Evolutionary conservation across 2,113 vertebrate genomes (phyloP), one percentile per base, ranked within the genome.

Genomic region (Panthera leo): DNA sequence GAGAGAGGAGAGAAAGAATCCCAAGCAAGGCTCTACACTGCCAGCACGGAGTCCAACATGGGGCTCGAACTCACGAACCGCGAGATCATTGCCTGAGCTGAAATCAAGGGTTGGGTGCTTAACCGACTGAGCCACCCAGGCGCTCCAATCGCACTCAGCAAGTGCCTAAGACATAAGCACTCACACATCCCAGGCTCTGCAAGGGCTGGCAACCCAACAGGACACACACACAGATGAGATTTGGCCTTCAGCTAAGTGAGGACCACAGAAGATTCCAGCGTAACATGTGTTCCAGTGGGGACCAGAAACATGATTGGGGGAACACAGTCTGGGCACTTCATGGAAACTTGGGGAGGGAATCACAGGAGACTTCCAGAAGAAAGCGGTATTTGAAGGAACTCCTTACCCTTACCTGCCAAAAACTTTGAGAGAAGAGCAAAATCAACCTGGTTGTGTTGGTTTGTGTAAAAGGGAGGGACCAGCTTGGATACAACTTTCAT

Each of bases 161-260:
- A 45, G 13, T 53, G 53, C 63, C 78, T 11, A 36, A 14, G 8
- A 39, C 36, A 68, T 0, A 2, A 3, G 55, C 18, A 21, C 25
- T 45, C 55, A 53, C 34, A 0, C 3, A 23, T 39, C 34, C 45
- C 45, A 61, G 31, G 45, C 13, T 8, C 23, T 8, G 51, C 8
- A 19, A 18, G 31, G 5, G 45, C 70, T 79, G 36, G 63, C 4
- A 63, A 58, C 25, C 19, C 0, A 1, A 16, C 0, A 1, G 23
- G 19, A 36, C n/a, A 58, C 85, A 78, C 27, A 55, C 27, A 10
- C 16, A 63, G 13, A 45, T 1, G 19, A 8, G 31, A 39, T 53
- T 4, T 10, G 42, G 55, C 39, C 27, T 10, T 4, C 14, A 36
- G 12, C 45, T 70, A 10, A 2, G 2, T 5, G 19, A 16, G 51